Percentiles rank a stretch among this genome's conserved stretches.
Evolutionary conservation across 2,113 vertebrate species (phyloP).

Genomic region (Chroicocephalus ridibundus): DNA sequence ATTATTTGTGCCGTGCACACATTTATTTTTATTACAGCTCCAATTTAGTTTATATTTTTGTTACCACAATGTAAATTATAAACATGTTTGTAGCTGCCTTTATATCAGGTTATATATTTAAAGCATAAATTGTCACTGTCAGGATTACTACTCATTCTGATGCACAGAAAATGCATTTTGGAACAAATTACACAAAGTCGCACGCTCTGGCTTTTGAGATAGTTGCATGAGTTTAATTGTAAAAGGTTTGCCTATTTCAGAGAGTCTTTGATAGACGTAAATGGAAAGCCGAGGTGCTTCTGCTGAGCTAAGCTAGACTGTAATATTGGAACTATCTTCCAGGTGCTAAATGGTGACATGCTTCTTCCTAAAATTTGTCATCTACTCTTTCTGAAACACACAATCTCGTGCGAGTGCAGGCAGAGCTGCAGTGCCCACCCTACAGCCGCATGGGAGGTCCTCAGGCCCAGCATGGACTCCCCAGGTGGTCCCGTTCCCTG

Average conservation of each 20-base stretch:
- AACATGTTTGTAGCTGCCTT: neutral
- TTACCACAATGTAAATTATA: neutral
- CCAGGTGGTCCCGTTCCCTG: too few species aligned
- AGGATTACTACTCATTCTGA: neutral
- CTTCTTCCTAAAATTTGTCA: neutral
- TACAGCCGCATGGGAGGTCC: neutral
- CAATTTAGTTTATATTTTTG: neutral
- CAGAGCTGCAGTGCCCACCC: neutral
- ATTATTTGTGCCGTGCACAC: neutral
- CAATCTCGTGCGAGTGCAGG: rapidly evolving
- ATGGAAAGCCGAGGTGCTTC: neutral
- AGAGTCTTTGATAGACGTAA: neutral
- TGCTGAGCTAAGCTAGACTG: neutral
- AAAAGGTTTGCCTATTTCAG: neutral
- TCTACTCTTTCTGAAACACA: neutral
- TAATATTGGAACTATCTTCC: neutral
- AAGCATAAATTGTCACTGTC: neutral
- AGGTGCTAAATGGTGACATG: neutral
- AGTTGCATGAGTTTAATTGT: neutral
- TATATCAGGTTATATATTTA: neutral
- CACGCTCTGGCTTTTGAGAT: neutral
- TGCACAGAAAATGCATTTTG: neutral
- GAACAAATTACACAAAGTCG: neutral
- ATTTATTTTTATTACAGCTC: neutral
- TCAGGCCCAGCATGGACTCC: rapidly evolving